phyloP scores from a whole-genome alignment of 2,888 invertebrate species.

The Myopa testacea region DNA sequence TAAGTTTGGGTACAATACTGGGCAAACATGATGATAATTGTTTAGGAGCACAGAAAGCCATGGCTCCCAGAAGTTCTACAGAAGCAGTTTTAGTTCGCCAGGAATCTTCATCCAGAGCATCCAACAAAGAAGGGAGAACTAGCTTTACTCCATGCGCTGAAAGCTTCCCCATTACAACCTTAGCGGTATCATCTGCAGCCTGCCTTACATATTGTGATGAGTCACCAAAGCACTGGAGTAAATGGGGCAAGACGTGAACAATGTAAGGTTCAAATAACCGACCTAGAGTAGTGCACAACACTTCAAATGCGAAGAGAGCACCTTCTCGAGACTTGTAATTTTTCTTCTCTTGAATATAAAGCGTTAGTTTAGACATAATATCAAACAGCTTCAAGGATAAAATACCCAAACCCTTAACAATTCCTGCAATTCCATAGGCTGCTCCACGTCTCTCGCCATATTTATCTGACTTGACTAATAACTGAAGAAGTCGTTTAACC shows the following conservation, averaged over 20 bases:
- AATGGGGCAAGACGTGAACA: constrained; percentile 94
- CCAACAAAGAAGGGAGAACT: constrained; percentile 91
- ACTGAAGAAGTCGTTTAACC: constrained; percentile 86
- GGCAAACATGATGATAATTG: constrained; percentile 98
- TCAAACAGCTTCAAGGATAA: constrained; percentile 93
- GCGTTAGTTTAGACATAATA: constrained; percentile 93
- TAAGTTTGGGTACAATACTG: constrained; percentile 96
- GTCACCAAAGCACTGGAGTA: constrained; percentile 96
- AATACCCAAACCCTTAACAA: constrained; percentile 97
- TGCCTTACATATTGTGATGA: constrained; percentile 93
- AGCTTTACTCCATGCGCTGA: constrained; percentile 98
- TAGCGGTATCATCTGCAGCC: constrained; percentile 96
- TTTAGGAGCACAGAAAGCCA: constrained; percentile 99
- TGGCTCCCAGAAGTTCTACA: constrained; percentile 94
- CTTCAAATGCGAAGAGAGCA: constrained; percentile 97
- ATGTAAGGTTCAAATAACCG: constrained; percentile 99
- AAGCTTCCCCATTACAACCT: constrained; percentile 94
- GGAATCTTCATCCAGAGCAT: constrained; percentile 95
- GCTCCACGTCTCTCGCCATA: constrained; percentile 90
- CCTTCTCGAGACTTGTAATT: constrained; percentile 94
- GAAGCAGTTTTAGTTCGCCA: constrained; percentile 99
- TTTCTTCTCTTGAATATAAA: constrained; percentile 96
- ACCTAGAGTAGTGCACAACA: constrained; percentile 89
- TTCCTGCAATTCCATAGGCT: constrained; percentile 96
- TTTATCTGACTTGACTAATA: constrained; percentile 89